Evolutionary conservation across 1,140 invertebrate species (phyloP), one percentile per base, ranked within the genome.

Genomic region (Cydia amplana): DNA sequence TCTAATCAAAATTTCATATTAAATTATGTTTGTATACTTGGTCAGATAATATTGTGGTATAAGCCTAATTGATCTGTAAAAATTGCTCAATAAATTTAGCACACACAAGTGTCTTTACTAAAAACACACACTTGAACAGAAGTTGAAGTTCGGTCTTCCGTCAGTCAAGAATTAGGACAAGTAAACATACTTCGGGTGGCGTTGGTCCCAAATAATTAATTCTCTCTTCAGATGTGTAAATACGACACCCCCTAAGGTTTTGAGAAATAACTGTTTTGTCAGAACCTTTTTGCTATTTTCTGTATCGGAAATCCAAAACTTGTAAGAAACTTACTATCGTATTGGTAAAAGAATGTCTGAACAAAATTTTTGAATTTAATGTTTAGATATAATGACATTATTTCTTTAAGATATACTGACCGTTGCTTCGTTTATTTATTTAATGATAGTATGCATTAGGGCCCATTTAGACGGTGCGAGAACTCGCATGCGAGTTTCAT

Each of bases 171-270:
- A 60, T 10, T 60, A 23, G 55, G 55, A 23, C 55, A 23, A 60
- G 55, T 10, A 23, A 60, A 60, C 20, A 18, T 51, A 60, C 7
- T n/a, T 23, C 7, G 20, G 55, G 20, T 7, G 55, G 2, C 20
- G 55, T 23, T 23, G 18, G 55, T 60, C 18, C 55, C 55, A 60
- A 60, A 60, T 12, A 1, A n/a, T 20, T 60, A 2, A 60, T 23
- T 60, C 18, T 60, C 55, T 55, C 18, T 16, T 16, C n/a, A 18
- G 14, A 23, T 60, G 55, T 60, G 18, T 60, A 60, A 60, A 60
- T 60, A 60, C 55, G 18, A 60, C 55, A 55, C 46, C 46, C n/a
- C 49, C 16, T n/a, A 51, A 60, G 18, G 55, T 60, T 60, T 55
- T 60, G 18, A 60, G 55, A 60, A 18, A 20, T 51, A 51, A 1